These are phyloP conservation scores for Cheilosia urbana DNA, from an alignment of 2,888 invertebrate genomes.

Conservation along the genomic window DNA sequence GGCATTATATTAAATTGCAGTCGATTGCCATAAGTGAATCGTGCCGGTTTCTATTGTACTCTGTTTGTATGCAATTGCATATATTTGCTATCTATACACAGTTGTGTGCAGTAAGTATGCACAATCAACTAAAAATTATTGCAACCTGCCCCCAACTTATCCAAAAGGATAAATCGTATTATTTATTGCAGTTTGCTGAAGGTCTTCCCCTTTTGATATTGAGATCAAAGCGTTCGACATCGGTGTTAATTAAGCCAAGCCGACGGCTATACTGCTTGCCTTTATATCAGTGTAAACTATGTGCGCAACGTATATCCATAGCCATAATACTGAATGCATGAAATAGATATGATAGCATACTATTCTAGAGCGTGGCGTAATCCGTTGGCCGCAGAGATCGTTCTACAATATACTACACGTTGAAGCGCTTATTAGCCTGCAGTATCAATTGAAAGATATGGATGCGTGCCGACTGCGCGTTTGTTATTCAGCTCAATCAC, in stretches of 20 bases:
- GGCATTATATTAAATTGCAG: constrained; percentile 42
- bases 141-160: constrained; percentile 35
- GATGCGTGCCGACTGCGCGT: constrained; percentile 60
- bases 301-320: constrained; percentile 3
- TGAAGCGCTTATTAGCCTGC: constrained; percentile 59
- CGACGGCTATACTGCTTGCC: constrained; percentile 39
- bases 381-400: constrained; percentile 31
- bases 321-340: constrained; percentile 22
- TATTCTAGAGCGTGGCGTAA: constrained; percentile 54
- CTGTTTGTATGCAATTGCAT: not conserved
- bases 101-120: not conserved
- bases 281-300: constrained; percentile 25
- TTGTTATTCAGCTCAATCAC: constrained; percentile 64
- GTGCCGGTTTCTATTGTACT: constrained; percentile 31
- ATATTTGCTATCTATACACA: not conserved
- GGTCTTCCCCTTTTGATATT: constrained; percentile 71
- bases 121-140: constrained; percentile 41
- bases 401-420: constrained; percentile 23
- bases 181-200: constrained; percentile 65
- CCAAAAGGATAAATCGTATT: constrained; percentile 49
- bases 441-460: constrained; percentile 67
- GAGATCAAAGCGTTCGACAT: constrained; percentile 74
- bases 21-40: constrained; percentile 51
- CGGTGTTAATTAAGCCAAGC: constrained; percentile 68
- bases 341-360: constrained; percentile 32